Evolutionary conservation across 2,113 vertebrate species (phyloP).

Genomic region (Nannobrachium achirus): DNA sequence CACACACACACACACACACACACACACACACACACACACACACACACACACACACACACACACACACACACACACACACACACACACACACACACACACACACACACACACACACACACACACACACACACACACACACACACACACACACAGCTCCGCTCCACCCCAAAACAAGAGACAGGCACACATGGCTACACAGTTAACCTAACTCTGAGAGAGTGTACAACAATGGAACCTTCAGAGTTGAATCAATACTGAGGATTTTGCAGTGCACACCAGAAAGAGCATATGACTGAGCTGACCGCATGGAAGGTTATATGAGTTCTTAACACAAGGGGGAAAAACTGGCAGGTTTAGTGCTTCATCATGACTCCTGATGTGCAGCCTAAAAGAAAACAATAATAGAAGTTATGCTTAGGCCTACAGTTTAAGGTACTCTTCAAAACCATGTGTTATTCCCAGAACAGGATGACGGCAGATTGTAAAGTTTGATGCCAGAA

Average conservation of each 20-base stretch:
- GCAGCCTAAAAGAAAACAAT: no score
- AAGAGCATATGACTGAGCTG: slow-evolving; percentile 44
- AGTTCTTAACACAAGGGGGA: slow-evolving; percentile 43
- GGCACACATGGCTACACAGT: slow-evolving; percentile 43
- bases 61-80: slow-evolving; percentile 11
- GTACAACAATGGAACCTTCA: no score
- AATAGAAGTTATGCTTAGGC: no score
- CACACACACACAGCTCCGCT: slow-evolving; percentile 30
- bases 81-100: slow-evolving; percentile 9
- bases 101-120: slow-evolving; percentile 1
- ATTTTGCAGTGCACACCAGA: background rate
- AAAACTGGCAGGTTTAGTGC: slow-evolving; percentile 16
- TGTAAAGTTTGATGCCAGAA: slow-evolving; percentile 30
- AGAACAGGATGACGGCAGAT: slow-evolving; percentile 45
- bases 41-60: no score
- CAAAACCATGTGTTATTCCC: slow-evolving; percentile 44
- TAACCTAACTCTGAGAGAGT: no score
- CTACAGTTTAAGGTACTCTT: background rate
- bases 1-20: slow-evolving; percentile 40
- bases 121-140: slow-evolving; percentile 15
- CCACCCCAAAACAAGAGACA: slow-evolving; percentile 48
- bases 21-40: slow-evolving; percentile 9
- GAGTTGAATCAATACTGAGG: no score
- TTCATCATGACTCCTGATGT: background rate
- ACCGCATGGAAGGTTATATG: slow-evolving; percentile 36